phyloP scores from a whole-genome alignment of 2,797 vertebrate species.

The Tenualosa thibaudeaui region DNA sequence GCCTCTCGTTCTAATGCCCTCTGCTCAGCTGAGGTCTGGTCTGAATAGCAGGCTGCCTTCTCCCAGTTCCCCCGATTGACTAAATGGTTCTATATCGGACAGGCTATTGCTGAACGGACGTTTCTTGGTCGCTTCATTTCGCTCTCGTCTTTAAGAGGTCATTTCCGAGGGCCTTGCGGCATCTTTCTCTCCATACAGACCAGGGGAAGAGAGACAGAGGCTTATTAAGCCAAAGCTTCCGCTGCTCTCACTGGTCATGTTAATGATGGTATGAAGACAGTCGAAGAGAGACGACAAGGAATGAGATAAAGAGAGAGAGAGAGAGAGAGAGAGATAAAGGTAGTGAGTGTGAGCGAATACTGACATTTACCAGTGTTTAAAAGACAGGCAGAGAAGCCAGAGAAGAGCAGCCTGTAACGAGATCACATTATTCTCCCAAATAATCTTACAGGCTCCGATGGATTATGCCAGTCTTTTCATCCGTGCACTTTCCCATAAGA shows the following conservation, averaged over 20 bases:
- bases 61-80: background rate
- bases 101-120: background rate
- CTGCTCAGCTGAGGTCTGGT: background rate
- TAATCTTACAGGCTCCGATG: conserved; percentile 36
- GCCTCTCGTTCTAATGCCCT: background rate
- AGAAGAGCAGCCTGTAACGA: conserved; percentile 36
- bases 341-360: conserved; percentile 27
- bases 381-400: conserved; percentile 38
- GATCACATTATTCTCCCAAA: conserved; percentile 47
- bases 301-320: conserved; percentile 26
- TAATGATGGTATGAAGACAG: background rate
- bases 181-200: too few relatives aligned
- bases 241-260: background rate
- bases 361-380: conserved; percentile 48
- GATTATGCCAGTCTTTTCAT: conserved; percentile 34
- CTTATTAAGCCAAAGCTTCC: conserved; percentile 2
- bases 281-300: conserved; percentile 33
- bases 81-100: background rate
- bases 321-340: conserved; percentile 25
- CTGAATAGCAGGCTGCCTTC: background rate
- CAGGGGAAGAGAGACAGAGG: background rate
- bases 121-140: conserved; percentile 36
- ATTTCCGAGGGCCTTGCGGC: conserved; percentile 3
- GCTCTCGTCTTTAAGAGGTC: conserved; percentile 40
- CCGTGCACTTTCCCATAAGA: conserved; percentile 8